Conservation (phyloP, 92 coral and sea anemone genomes). For the Virgularia gustaviana region DNA sequence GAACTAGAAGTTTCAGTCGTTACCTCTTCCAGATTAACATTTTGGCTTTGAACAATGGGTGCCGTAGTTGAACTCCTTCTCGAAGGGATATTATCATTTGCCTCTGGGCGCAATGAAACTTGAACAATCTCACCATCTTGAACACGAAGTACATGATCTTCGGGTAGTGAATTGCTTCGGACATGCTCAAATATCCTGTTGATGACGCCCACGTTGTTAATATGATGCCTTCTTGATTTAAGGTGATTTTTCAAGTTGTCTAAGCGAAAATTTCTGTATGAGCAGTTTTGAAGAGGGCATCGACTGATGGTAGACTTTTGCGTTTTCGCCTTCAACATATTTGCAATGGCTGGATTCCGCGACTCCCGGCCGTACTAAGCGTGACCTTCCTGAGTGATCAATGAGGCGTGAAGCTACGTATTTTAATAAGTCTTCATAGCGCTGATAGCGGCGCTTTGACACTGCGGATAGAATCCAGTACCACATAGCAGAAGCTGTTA, state of each 20-base stretch:
- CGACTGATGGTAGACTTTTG: neutral
- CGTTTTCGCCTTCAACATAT: neutral
- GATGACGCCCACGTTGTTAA: neutral
- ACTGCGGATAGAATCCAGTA: no score
- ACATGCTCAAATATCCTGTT: conserved; percentile 8
- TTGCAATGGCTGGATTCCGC: no score
- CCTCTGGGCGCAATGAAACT: neutral
- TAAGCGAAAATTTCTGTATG: neutral
- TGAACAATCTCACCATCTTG: conserved; percentile 1
- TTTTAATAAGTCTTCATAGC: no score
- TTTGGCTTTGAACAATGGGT: neutral
- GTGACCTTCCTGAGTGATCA: neutral
- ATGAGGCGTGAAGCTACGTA: no score
- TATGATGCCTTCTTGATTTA: conserved; percentile 20
- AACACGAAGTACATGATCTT: conserved; percentile 6
- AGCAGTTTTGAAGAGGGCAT: neutral
- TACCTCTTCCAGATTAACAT: neutral
- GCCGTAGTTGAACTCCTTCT: neutral
- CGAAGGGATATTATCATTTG: neutral
- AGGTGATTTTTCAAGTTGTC: neutral
- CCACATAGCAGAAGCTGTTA: no score
- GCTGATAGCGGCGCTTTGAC: no score
- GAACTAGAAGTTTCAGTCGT: no score
- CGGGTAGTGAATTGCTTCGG: conserved; percentile 5
- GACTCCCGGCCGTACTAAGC: no score